Percentiles rank a stretch among this genome's conserved stretches.
These are phyloP conservation scores for roundworm (Caenorhabditis elegans) DNA, from an alignment of 1,140 invertebrate genomes.

Conservation along the genomic window WBcel235 BX284604.4:7037501-7038000, in stretches of 20 bases:
- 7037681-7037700: conserved; percentile 79
- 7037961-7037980: not conserved
- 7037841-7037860: not conserved
- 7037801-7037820: conserved; percentile 34
- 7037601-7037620: conserved; percentile 72
- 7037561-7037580: not conserved
- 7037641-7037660: conserved; percentile 80
- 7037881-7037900: conserved; percentile 41
- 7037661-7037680: conserved; percentile 86
- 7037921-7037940: conserved; percentile 54
- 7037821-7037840: conserved; percentile 21
- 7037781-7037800: conserved; percentile 30
- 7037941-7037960: not conserved
- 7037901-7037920: conserved; percentile 68
- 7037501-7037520: not conserved
- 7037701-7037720: conserved; percentile 57
- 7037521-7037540: not conserved
- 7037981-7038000: not conserved
- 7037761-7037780: not conserved
- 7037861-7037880: conserved; percentile 17
- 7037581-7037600: not conserved
- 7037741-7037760: not conserved
- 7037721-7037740: not conserved
- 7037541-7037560: not conserved
- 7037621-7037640: conserved; percentile 78